Evolutionary conservation across 2,888 invertebrate genomes (phyloP).

Genomic region (Digitonthophagus gazella): DNA sequence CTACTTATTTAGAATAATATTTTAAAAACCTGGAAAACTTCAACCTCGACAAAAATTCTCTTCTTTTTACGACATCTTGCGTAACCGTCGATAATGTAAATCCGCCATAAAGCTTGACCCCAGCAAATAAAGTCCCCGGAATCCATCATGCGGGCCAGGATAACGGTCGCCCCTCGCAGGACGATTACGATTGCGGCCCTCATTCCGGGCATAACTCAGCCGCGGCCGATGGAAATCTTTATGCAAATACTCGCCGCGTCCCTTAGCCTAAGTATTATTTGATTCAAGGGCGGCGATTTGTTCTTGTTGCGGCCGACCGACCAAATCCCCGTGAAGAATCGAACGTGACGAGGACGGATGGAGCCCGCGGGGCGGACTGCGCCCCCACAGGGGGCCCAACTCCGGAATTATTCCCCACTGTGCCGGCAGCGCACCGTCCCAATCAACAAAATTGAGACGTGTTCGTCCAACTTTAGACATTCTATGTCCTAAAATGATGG

Average conservation of each 20-base stretch:
- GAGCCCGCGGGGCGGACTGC: slow-evolving; percentile 16
- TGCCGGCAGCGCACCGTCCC: slow-evolving; percentile 2
- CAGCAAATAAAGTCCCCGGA: neutral
- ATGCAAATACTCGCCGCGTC: slow-evolving; percentile 33
- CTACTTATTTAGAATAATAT: neutral
- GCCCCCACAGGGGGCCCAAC: slow-evolving; percentile 3
- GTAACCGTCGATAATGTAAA: neutral
- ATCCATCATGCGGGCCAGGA: neutral
- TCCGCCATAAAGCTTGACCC: neutral
- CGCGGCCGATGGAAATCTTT: slow-evolving; percentile 34
- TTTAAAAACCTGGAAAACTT: no score
- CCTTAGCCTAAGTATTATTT: slow-evolving; percentile 28
- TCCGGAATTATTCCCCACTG: neutral
- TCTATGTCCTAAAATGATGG: slow-evolving; percentile 3
- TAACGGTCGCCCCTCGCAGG: neutral
- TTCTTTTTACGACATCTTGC: neutral
- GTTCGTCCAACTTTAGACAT: neutral
- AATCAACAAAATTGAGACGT: slow-evolving; percentile 14
- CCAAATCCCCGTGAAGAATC: slow-evolving; percentile 36
- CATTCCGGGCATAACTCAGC: neutral
- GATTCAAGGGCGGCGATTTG: slow-evolving; percentile 19
- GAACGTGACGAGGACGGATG: slow-evolving; percentile 36
- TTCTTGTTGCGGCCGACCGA: slow-evolving; percentile 22
- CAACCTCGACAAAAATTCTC: no score
- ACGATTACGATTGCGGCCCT: neutral